phyloP scores from a whole-genome alignment of 2,797 vertebrate genomes.

The Gymnoscopelus microlampas region DNA sequence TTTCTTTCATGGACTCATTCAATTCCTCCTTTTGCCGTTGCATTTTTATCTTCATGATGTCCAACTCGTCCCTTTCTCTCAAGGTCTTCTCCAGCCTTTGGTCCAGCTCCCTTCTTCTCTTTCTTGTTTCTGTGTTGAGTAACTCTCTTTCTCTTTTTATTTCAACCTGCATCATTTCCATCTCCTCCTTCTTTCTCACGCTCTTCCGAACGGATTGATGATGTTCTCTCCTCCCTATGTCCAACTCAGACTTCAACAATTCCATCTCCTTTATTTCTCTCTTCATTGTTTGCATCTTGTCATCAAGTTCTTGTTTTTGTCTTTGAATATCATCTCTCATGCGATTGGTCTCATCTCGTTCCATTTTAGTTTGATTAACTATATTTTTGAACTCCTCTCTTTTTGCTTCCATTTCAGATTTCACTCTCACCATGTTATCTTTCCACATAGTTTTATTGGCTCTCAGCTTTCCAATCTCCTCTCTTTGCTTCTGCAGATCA shows the following conservation, averaged over 20 bases:
- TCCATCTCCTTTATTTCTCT: constrained; percentile 9
- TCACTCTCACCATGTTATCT: constrained; percentile 34
- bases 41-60: constrained; percentile 65
- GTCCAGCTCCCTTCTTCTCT: constrained; percentile 62
- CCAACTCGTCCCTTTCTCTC: constrained; percentile 64
- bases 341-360: constrained; percentile 42
- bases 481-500: constrained; percentile 32
- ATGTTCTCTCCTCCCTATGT: constrained; percentile 20
- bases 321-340: constrained; percentile 35
- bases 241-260: not conserved
- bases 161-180: constrained; percentile 24
- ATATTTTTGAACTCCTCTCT: constrained; percentile 35
- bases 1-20: constrained; percentile 47
- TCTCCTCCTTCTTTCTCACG: too few species aligned
- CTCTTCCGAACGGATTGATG: constrained; percentile 20
- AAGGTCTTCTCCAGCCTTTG: constrained; percentile 60
- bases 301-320: constrained; percentile 31
- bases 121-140: constrained; percentile 42
- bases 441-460: constrained; percentile 22
- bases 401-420: constrained; percentile 41
- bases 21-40: constrained; percentile 48
- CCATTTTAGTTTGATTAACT: constrained; percentile 35
- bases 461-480: constrained; percentile 34
- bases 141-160: constrained; percentile 33
- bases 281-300: constrained; percentile 17